Base-by-base conservation (phyloP, 2,888 invertebrate genomes). In the Microctonus brassicae region DNA sequence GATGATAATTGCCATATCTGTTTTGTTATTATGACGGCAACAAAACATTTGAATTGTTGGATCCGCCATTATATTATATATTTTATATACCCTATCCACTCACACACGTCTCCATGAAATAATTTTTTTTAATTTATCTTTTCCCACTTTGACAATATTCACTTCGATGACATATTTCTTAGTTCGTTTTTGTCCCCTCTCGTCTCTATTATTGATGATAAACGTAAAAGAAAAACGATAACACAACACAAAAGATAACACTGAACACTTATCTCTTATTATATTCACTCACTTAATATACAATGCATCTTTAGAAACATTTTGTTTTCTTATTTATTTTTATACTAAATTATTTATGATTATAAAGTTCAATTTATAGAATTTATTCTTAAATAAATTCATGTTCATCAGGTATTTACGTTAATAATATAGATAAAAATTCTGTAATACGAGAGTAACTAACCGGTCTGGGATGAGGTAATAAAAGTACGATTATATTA, bases 1-100 rank as follows among this genome's bases (percentile, higher is more conserved):
- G 72, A 93, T 90, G 81, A 89, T 89, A 9, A 92, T 88, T 26
- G 93, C 91, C 82, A 92, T 89, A 81, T 93, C 92, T 74, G 91
- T 90, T 72, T 90, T 90, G 81, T 91, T 91, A 17, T 90, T 91
- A 78, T 92, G 92, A 83, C 93, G 93, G 83, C 95, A 95, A 86
- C 93, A 93, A 85, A 94, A 94, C 13, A 94, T 94, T 89, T 95
- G 95, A 81, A 95, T 93, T 52, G 94, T 94, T 67, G 95, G 95
- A 88, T 95, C 95, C 39, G 94, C 94, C 95, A 94, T 94, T 74
- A 61, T 77, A 63, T 13, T 10, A n/a, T 26, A 24, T 26, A 1
- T 0, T n/a, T 7, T 22, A n/a, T n/a, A n/a, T n/a, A n/a, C n/a
- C n/a, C n/a, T n/a, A n/a, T n/a, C n/a, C n/a, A n/a, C 24, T 26